These are phyloP conservation scores for Agrotis segetum DNA, from an alignment of 2,888 invertebrate species.

Conservation along the genomic window DNA sequence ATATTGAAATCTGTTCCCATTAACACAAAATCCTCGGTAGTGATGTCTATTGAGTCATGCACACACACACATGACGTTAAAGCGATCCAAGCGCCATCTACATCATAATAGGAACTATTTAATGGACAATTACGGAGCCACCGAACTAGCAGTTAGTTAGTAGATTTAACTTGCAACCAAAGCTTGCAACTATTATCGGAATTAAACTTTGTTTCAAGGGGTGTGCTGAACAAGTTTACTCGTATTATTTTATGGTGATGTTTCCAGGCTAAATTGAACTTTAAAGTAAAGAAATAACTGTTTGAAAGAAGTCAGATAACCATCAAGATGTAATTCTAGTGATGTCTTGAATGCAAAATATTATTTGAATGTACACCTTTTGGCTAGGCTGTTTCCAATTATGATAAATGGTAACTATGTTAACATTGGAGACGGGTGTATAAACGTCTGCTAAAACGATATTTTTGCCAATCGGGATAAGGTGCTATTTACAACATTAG, in stretches of 20 bases:
- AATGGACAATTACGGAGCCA: slow-evolving; percentile 33
- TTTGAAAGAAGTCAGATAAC: neutral
- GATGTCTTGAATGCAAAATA: neutral
- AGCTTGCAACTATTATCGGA: slow-evolving; percentile 16
- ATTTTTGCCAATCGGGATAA: too few relatives aligned
- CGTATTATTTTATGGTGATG: neutral
- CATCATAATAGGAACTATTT: slow-evolving; percentile 40
- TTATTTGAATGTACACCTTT: too few relatives aligned
- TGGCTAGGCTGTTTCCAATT: too few relatives aligned
- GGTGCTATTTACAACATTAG: too few relatives aligned
- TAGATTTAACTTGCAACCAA: slow-evolving; percentile 24
- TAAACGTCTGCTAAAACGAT: too few relatives aligned
- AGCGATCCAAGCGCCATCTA: slow-evolving; percentile 1
- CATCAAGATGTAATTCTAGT: neutral
- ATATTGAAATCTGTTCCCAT: neutral
- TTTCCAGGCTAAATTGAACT: neutral
- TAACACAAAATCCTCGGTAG: too few relatives aligned
- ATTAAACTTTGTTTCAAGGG: slow-evolving; percentile 30
- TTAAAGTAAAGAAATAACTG: neutral
- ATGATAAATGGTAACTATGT: too few relatives aligned
- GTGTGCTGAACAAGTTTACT: neutral
- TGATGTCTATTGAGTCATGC: neutral
- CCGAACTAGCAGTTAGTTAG: slow-evolving; percentile 8
- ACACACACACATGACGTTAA: slow-evolving; percentile 15
- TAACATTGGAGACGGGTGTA: too few relatives aligned